A percentile compares a stretch with the other conserved stretches of the same genome.
Evolutionary conservation across 2,888 invertebrate genomes (phyloP).

Genomic region (Drosophila mayaguana): DNA sequence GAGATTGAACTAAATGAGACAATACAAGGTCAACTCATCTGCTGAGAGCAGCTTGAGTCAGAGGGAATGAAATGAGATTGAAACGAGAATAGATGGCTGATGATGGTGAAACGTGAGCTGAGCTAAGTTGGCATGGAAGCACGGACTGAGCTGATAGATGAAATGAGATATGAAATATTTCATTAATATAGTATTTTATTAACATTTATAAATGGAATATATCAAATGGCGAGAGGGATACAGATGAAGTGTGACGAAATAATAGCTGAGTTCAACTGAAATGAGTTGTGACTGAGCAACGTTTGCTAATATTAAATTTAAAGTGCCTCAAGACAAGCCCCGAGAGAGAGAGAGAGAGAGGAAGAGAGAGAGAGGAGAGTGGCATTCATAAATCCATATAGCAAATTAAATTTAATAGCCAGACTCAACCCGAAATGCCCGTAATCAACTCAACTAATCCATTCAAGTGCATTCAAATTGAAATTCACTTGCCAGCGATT

Average conservation of each 20-base stretch:
- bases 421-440: slow-evolving; percentile 47
- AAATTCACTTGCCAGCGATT: slow-evolving; percentile 53
- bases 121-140: neutral
- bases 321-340: slow-evolving; percentile 4
- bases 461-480: slow-evolving; percentile 73
- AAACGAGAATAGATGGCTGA: neutral
- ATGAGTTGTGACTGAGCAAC: neutral
- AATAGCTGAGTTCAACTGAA: neutral
- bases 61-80: neutral
- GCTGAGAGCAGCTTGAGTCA: too few species aligned
- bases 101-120: neutral
- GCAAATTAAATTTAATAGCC: slow-evolving; percentile 68
- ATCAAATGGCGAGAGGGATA: neutral
- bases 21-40: too few species aligned
- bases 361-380: neutral
- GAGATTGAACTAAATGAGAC: too few species aligned
- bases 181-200: too few species aligned
- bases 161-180: neutral
- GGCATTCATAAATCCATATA: slow-evolving; percentile 55
- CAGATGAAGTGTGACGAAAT: neutral
- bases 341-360: too few species aligned
- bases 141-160: too few species aligned
- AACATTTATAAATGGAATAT: too few species aligned
- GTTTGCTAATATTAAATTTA: slow-evolving; percentile 10
- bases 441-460: slow-evolving; percentile 74